Evolutionary conservation across 1,140 invertebrate genomes (phyloP).

Genomic region (Megathymus violae): DNA sequence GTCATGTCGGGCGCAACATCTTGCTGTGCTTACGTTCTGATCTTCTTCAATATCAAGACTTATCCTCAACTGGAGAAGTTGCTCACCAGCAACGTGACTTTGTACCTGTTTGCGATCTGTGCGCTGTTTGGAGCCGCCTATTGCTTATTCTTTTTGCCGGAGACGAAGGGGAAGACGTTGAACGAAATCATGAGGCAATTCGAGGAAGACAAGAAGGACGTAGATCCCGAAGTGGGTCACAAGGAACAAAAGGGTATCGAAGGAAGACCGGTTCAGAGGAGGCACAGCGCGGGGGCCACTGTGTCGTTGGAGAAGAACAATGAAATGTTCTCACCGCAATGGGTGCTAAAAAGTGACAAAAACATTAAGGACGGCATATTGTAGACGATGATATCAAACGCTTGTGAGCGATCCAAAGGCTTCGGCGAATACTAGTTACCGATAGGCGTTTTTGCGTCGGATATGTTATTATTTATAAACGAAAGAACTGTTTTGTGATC

Average conservation of each 20-base stretch:
- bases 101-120: slow-evolving; percentile 90
- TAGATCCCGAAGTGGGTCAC: slow-evolving; percentile 63
- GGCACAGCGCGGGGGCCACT: slow-evolving; percentile 69
- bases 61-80: slow-evolving; percentile 86
- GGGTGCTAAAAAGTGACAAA: slow-evolving; percentile 50
- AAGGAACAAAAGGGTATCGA: slow-evolving; percentile 48
- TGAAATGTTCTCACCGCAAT: slow-evolving; percentile 46
- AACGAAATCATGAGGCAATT: slow-evolving; percentile 90
- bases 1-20: slow-evolving; percentile 88
- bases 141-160: slow-evolving; percentile 89
- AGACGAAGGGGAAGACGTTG: slow-evolving; percentile 92
- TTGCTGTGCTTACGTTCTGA: slow-evolving; percentile 88
- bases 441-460: slow-evolving; percentile 27
- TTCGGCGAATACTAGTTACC: slow-evolving; percentile 6
- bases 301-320: slow-evolving; percentile 69
- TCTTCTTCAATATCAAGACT: slow-evolving; percentile 88
- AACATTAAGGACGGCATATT: slow-evolving; percentile 17
- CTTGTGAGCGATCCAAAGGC: slow-evolving; percentile 13
- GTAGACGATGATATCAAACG: slow-evolving; percentile 2
- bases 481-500: slow-evolving; percentile 48
- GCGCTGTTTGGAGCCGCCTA: slow-evolving; percentile 87
- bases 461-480: slow-evolving; percentile 29
- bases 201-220: slow-evolving; percentile 77
- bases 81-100: slow-evolving; percentile 87
- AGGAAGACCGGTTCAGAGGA: slow-evolving; percentile 58